phyloP scores from a whole-genome alignment of 2,113 vertebrate genomes.

The Osmerus mordax region DNA sequence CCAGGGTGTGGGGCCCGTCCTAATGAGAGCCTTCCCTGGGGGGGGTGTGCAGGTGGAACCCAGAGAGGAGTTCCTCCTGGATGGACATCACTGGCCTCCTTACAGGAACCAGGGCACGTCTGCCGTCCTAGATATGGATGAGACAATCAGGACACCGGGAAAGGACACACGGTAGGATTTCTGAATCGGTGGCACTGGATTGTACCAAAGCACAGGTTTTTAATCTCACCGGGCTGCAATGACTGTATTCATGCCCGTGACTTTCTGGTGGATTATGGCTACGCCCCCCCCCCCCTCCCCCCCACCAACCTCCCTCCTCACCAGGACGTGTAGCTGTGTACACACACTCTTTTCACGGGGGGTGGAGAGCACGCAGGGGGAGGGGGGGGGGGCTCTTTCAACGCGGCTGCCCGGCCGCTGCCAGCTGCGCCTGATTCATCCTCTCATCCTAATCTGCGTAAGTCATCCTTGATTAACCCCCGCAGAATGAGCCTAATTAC shows the following conservation, averaged over 20 bases:
- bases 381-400: slow-evolving; percentile 26
- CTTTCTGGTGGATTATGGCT: too few species aligned
- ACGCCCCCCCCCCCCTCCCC: too few species aligned
- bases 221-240: too few species aligned
- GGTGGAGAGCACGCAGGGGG: slow-evolving; percentile 18
- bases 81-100: slow-evolving; percentile 53
- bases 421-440: slow-evolving; percentile 5
- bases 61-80: slow-evolving; percentile 28
- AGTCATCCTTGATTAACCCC: slow-evolving; percentile 71
- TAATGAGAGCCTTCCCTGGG: slow-evolving; percentile 40
- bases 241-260: not conserved
- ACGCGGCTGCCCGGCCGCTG: not conserved
- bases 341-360: not conserved
- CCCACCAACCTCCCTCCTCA: not conserved
- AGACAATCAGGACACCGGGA: too few species aligned
- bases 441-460: slow-evolving; percentile 54
- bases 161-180: too few species aligned
- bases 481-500: slow-evolving; percentile 71
- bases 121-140: too few species aligned
- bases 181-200: too few species aligned
- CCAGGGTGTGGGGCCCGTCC: slow-evolving; percentile 41
- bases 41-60: slow-evolving; percentile 23
- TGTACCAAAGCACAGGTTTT: too few species aligned
- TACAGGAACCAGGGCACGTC: slow-evolving; percentile 19
- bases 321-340: not conserved